Base-by-base conservation (phyloP, 2,888 invertebrate species). In the Nemurella pictetii region DNA sequence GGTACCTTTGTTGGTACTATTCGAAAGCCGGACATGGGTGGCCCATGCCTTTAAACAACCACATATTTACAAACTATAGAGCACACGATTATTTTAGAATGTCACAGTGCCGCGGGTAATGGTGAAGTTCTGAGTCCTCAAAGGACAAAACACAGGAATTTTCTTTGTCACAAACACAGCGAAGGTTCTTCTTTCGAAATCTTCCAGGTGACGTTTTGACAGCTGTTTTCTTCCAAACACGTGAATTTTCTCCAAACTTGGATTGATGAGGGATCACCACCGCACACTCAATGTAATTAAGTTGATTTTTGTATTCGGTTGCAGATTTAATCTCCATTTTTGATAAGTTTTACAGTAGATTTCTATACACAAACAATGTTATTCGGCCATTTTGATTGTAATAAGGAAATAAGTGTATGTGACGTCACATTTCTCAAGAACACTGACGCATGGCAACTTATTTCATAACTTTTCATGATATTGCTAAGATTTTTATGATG, bases 161-260 rank as follows among this genome's bases (percentile, higher is more conserved):
- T 7, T 55, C 55, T 55, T 20, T 55, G 55, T 55, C 55, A 55
- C 55, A 20, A 55, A 55, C 12, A 55, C 55, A 55, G 55, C 1
- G 55, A 55, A 55, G 55, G 55, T 55, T 55, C 55, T 55, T 55
- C 28, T 75, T 75, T 81, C 80, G 80, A 81, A 36, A 35, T 81
- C 80, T 30, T 81, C 80, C 80, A 35, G 26, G 80, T 26, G 36
- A 26, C 36, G 30, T 36, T 81, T 81, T 81, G 35, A 81, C 80
- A 81, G 80, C 80, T 81, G 80, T 35, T 35, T 81, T 81, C 80
- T 81, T 81, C 35, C 29, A 30, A 81, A 81, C n/a, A 9, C 75
- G 26, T 26, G 27, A 75, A 75, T 75, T 27, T 15, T 4, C 28
- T 0, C 75, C 28, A 28, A 75, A 75, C 26, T 75, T 75, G 26